Evolutionary conservation across 2,113 vertebrate species (phyloP).

Genomic region (Gymnorhina tibicen): DNA sequence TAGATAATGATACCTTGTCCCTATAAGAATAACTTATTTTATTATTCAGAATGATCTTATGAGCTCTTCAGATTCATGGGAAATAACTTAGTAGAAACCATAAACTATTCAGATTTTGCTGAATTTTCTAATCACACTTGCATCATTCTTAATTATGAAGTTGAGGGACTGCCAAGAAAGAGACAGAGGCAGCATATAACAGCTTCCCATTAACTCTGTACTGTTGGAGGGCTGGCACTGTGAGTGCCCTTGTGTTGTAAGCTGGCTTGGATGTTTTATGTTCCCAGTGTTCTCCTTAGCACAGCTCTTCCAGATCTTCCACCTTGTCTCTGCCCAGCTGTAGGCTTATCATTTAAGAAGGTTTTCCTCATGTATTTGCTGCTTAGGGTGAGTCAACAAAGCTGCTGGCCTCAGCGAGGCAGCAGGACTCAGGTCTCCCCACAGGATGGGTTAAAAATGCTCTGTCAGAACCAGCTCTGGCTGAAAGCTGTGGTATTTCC

Average conservation of each 20-base stretch:
- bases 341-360: background rate
- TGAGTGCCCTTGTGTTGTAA: background rate
- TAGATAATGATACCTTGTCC: conserved; percentile 42
- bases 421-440: background rate
- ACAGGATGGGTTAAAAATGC: background rate
- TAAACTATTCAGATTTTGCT: conserved; percentile 41
- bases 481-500: background rate
- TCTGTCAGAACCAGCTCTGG: background rate
- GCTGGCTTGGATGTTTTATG: background rate
- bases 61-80: background rate
- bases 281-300: background rate
- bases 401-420: background rate
- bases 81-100: conserved; percentile 11
- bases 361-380: background rate
- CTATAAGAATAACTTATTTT: conserved; percentile 44
- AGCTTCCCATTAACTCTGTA: background rate
- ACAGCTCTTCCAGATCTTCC: background rate
- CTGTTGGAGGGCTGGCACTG: background rate
- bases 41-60: conserved; percentile 44
- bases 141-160: background rate
- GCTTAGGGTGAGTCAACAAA: background rate
- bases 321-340: background rate
- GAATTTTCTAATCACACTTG: conserved; percentile 30
- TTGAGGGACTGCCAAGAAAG: background rate
- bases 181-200: background rate